These are phyloP conservation scores for Lydus trimaculatus DNA, from an alignment of 2,888 invertebrate genomes.

Conservation along the genomic window DNA sequence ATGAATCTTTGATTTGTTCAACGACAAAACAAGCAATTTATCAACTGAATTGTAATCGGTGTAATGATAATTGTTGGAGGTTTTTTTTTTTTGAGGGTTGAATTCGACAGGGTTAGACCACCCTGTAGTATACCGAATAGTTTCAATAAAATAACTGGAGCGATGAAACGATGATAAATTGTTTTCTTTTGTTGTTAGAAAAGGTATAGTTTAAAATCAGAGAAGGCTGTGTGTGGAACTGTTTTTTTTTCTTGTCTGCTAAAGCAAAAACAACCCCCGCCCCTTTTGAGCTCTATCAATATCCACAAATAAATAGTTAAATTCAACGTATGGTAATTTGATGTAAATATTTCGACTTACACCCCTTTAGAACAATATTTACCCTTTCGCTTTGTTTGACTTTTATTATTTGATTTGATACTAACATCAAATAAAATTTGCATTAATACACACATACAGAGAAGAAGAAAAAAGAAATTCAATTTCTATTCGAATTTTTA, in stretches of 20 bases:
- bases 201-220: not conserved
- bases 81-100: not conserved
- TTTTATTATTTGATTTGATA: slow-evolving; percentile 34
- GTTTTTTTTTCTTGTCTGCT: not conserved
- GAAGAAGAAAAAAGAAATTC: not conserved
- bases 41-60: not conserved
- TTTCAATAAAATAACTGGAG: slow-evolving; percentile 5
- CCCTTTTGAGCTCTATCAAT: too few relatives aligned
- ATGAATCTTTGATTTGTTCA: not conserved
- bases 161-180: slow-evolving; percentile 1
- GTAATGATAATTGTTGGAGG: not conserved
- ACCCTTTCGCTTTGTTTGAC: slow-evolving; percentile 42
- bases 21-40: not conserved
- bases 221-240: not conserved
- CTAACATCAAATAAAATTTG: not conserved
- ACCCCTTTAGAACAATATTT: slow-evolving; percentile 49
- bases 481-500: not conserved
- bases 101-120: slow-evolving; percentile 1
- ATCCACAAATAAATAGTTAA: not conserved
- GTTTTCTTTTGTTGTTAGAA: slow-evolving; percentile 1
- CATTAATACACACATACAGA: not conserved
- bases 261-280: not conserved
- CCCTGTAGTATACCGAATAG: not conserved
- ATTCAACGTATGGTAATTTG: slow-evolving; percentile 24
- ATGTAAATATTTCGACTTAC: slow-evolving; percentile 26